Conservation (phyloP, 2,113 vertebrate species). For the Trinectes maculatus region DNA sequence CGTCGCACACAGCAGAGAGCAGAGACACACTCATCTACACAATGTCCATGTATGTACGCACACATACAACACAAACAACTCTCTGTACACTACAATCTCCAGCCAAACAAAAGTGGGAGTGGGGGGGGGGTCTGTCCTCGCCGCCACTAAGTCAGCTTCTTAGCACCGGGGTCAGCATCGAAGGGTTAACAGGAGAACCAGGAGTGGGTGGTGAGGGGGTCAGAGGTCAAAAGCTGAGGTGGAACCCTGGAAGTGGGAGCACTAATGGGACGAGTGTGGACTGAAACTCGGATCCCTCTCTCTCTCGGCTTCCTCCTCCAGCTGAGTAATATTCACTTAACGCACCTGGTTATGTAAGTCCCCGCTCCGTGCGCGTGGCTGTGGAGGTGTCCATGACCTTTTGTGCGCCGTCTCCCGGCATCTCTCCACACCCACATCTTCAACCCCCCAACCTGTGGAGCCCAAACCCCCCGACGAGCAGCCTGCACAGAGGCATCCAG, state of each 20-base stretch:
- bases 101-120: no score
- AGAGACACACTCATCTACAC: no score
- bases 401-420: slow-evolving; percentile 23
- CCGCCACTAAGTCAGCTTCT: slow-evolving; percentile 35
- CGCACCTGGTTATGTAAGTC: slow-evolving; percentile 11
- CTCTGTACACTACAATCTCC: no score
- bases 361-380: background rate
- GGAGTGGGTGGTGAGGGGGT: slow-evolving; percentile 7
- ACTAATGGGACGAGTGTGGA: slow-evolving; percentile 35
- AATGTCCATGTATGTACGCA: no score
- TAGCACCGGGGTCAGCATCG: slow-evolving; percentile 43
- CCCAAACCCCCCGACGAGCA: background rate
- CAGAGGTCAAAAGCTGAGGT: slow-evolving; percentile 37
- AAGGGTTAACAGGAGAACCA: slow-evolving; percentile 43
- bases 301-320: no score
- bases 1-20: no score
- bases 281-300: slow-evolving; percentile 2
- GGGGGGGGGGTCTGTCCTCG: slow-evolving; percentile 30
- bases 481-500: no score
- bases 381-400: slow-evolving; percentile 49
- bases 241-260: background rate
- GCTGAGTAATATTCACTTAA: slow-evolving; percentile 8
- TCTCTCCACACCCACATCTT: slow-evolving; percentile 38
- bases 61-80: no score
- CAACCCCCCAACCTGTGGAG: slow-evolving; percentile 40